Conservation (phyloP, 2,113 vertebrate genomes). For the Felis chaus region DNA sequence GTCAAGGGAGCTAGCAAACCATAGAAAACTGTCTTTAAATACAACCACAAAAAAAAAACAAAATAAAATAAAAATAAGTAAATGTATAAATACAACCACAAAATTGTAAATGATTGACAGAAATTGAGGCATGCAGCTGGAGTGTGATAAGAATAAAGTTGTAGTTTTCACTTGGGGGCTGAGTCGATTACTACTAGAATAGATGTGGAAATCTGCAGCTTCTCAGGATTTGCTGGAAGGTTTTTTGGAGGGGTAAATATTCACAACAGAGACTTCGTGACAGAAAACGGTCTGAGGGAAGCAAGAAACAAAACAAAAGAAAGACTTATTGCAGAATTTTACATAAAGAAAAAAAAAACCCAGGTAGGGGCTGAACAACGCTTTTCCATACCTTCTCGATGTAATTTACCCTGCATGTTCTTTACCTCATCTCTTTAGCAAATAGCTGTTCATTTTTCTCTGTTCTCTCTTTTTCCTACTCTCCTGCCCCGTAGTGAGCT, state of each 20-base stretch:
- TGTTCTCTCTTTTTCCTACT: background rate
- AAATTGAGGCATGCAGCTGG: background rate
- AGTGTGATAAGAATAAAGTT: background rate
- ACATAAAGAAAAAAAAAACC: background rate
- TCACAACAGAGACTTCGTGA: background rate
- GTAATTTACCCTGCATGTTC: background rate
- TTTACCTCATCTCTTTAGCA: background rate
- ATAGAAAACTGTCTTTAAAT: background rate
- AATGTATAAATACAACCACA: background rate
- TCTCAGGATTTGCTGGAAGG: background rate
- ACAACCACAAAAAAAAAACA: background rate
- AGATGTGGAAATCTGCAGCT: background rate
- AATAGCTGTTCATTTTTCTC: too few relatives aligned
- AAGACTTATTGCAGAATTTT: background rate
- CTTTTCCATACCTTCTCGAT: background rate
- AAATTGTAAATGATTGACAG: background rate
- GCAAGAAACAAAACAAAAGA: background rate
- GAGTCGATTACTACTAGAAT: background rate
- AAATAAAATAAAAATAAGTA: background rate
- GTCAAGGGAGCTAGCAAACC: background rate
- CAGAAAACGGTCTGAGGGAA: background rate
- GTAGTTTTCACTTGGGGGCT: background rate
- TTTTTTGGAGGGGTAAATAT: background rate
- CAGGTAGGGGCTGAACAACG: background rate
- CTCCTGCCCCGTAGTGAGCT: background rate